A percentile compares a stretch with the other conserved stretches of the same genome.
Evolutionary conservation across 2,888 invertebrate genomes (phyloP).

Genomic region (Fragum fragum): DNA sequence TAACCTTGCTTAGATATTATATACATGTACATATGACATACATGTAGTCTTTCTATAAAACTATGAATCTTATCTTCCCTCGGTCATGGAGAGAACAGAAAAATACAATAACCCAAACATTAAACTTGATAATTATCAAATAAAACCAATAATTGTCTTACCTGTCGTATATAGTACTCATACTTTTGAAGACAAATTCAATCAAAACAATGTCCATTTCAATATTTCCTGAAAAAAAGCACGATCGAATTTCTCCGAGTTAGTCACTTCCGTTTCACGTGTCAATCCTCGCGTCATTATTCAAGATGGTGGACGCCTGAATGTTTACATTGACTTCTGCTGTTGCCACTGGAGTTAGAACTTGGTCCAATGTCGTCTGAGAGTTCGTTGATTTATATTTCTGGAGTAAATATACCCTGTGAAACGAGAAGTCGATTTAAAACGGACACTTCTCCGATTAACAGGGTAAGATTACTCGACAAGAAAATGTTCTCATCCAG

Average conservation of each 20-base stretch:
- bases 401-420: constrained; percentile 82
- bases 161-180: background rate
- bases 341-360: constrained; percentile 1
- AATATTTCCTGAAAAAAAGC: background rate
- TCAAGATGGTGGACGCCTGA: constrained; percentile 29
- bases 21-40: no score
- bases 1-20: no score
- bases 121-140: no score
- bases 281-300: constrained; percentile 15
- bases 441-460: constrained; percentile 80
- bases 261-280: constrained; percentile 20
- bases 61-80: no score
- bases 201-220: background rate
- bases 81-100: no score
- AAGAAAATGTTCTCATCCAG: background rate
- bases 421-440: constrained; percentile 80
- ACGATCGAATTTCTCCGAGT: constrained; percentile 13
- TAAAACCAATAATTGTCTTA: no score
- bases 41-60: no score
- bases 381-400: constrained; percentile 31
- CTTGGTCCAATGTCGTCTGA: constrained; percentile 22
- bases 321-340: constrained; percentile 25
- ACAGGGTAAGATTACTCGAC: constrained; percentile 81
- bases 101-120: no score
- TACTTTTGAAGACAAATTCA: background rate